These are phyloP conservation scores for Rallus limicola DNA, from an alignment of 2,113 vertebrate species.

Conservation along the genomic window DNA sequence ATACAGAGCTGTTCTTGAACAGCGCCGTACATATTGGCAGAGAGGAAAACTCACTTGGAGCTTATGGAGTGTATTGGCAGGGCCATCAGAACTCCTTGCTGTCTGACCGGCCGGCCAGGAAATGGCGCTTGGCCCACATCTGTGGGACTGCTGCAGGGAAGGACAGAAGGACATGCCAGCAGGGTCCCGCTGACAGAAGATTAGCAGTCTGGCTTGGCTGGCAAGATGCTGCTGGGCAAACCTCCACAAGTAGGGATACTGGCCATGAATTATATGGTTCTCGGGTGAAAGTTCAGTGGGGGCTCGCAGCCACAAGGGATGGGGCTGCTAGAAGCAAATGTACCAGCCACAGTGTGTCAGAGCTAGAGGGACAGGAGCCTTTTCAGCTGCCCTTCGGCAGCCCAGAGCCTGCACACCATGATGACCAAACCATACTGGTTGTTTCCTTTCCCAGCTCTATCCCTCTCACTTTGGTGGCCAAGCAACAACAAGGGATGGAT, in stretches of 20 bases:
- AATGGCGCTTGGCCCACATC: not conserved
- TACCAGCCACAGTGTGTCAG: not conserved
- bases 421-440: not conserved
- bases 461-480: not conserved
- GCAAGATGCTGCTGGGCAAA: not conserved
- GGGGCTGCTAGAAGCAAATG: not conserved
- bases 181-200: not conserved
- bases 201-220: not conserved
- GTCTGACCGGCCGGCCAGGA: not conserved
- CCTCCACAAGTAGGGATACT: not conserved
- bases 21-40: not conserved
- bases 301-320: not conserved
- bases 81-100: not conserved
- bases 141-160: not conserved
- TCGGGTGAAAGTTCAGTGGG: not conserved
- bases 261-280: not conserved
- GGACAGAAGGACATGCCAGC: not conserved
- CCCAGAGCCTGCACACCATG: not conserved
- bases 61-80: not conserved
- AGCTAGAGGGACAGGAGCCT: not conserved
- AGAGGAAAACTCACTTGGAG: not conserved
- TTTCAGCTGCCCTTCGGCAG: not conserved
- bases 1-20: not conserved
- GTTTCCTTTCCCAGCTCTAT: not conserved
- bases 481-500: not conserved